These are phyloP conservation scores for Mallotus villosus DNA, from an alignment of 2,797 vertebrate species.

Conservation along the genomic window DNA sequence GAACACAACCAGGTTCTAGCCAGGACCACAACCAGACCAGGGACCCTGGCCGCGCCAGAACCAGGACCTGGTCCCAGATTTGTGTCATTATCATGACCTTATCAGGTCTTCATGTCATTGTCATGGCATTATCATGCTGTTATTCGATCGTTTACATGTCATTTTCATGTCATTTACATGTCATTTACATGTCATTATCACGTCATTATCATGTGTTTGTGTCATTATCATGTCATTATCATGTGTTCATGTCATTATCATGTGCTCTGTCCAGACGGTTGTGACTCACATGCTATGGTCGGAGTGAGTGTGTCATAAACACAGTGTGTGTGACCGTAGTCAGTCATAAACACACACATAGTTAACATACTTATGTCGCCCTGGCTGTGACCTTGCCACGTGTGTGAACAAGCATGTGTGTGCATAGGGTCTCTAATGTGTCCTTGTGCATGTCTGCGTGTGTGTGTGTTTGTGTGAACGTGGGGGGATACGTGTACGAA, in stretches of 20 bases:
- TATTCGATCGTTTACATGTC: too few species aligned
- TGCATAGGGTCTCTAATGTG: slow-evolving; percentile 31
- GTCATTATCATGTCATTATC: too few species aligned
- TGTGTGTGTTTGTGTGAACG: not conserved
- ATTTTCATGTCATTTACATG: too few species aligned
- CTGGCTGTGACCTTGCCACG: slow-evolving; percentile 48
- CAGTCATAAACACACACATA: slow-evolving; percentile 52
- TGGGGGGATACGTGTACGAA: slow-evolving; percentile 1
- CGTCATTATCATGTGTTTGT: too few species aligned
- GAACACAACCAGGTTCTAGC: slow-evolving; percentile 29
- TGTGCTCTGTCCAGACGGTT: too few species aligned
- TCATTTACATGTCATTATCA: too few species aligned
- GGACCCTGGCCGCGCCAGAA: slow-evolving; percentile 12
- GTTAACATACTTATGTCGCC: slow-evolving; percentile 64
- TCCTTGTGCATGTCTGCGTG: slow-evolving; percentile 22
- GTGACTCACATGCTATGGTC: not conserved
- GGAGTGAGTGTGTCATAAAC: slow-evolving; percentile 19
- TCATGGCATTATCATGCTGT: too few species aligned
- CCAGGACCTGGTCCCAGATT: not conserved
- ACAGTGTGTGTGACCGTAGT: not conserved
- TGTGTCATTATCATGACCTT: too few species aligned
- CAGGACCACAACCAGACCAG: too few species aligned
- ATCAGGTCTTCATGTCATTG: not conserved
- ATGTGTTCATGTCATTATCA: too few species aligned
- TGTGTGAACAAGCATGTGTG: slow-evolving; percentile 24